These are phyloP conservation scores for Nymphicus hollandicus DNA, from an alignment of 2,113 vertebrate genomes.

Conservation along the genomic window DNA sequence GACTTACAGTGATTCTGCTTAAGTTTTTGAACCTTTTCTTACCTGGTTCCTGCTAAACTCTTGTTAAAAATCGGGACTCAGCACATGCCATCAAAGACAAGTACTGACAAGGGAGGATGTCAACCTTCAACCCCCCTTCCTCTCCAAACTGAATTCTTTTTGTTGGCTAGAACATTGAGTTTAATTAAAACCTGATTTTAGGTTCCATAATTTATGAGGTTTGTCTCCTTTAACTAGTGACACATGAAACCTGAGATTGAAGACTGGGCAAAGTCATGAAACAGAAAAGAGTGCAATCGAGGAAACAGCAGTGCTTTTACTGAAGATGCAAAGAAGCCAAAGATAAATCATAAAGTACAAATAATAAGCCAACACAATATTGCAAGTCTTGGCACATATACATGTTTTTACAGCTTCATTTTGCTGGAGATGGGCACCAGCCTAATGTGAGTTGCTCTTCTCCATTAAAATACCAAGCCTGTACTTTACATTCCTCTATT, in stretches of 20 bases:
- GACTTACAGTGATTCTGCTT: background rate
- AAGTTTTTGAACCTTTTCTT: background rate
- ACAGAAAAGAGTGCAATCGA: background rate
- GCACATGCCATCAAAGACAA: background rate
- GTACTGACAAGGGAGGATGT: background rate
- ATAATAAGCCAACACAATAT: background rate
- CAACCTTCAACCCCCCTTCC: fast-evolving
- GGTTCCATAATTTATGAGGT: background rate
- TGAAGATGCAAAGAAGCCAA: fast-evolving
- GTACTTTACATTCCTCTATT: background rate
- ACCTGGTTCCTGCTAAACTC: background rate
- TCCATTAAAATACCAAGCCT: background rate
- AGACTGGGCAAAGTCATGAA: background rate
- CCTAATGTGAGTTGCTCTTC: background rate
- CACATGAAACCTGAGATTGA: background rate
- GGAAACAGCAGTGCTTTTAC: background rate
- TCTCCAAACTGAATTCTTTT: background rate
- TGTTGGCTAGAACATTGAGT: background rate
- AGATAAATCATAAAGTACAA: background rate
- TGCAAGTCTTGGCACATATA: background rate
- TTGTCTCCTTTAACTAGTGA: background rate
- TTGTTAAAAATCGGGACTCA: background rate
- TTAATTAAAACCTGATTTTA: background rate
- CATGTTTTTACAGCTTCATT: fast-evolving
- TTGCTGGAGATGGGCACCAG: background rate